Evolutionary conservation across 1,140 invertebrate species (phyloP).

Genomic region (Sipha flava): DNA sequence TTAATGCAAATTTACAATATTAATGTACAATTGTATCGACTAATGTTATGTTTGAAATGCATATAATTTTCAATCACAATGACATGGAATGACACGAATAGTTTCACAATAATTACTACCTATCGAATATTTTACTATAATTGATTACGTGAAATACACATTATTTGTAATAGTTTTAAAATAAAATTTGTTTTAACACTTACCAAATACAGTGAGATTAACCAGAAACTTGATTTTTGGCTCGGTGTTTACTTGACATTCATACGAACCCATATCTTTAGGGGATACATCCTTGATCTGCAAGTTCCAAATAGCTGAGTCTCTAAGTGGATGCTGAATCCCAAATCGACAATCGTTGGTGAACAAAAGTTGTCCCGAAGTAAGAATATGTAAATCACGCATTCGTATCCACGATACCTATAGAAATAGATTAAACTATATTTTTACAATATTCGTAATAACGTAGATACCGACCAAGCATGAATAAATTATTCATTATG

Average conservation of each 20-base stretch:
- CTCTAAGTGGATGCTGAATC: conserved; percentile 63
- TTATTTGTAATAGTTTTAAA: background rate
- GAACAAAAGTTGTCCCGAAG: conserved; percentile 77
- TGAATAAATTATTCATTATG: too few species aligned
- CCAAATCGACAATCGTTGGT: conserved; percentile 86
- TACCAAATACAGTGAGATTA: conserved; percentile 39
- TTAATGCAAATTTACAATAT: too few species aligned
- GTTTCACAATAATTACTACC: too few species aligned
- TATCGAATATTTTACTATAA: too few species aligned
- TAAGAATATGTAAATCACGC: conserved; percentile 85
- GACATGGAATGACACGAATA: too few species aligned
- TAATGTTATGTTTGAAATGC: too few species aligned
- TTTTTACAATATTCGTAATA: too few species aligned
- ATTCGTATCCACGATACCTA: conserved; percentile 83
- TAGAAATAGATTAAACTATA: background rate
- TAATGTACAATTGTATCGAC: too few species aligned
- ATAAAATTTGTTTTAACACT: background rate
- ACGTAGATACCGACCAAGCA: too few species aligned
- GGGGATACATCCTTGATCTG: conserved; percentile 87
- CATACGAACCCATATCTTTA: conserved; percentile 85
- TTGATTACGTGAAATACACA: background rate
- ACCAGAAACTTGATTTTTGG: conserved; percentile 46
- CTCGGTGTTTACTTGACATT: conserved; percentile 76
- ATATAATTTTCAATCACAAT: too few species aligned
- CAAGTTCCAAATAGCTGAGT: conserved; percentile 77